Percentiles rank a stretch among this genome's conserved stretches.
Conservation (phyloP, 2,797 vertebrate species). For the Buphagus erythrorhynchus region DNA sequence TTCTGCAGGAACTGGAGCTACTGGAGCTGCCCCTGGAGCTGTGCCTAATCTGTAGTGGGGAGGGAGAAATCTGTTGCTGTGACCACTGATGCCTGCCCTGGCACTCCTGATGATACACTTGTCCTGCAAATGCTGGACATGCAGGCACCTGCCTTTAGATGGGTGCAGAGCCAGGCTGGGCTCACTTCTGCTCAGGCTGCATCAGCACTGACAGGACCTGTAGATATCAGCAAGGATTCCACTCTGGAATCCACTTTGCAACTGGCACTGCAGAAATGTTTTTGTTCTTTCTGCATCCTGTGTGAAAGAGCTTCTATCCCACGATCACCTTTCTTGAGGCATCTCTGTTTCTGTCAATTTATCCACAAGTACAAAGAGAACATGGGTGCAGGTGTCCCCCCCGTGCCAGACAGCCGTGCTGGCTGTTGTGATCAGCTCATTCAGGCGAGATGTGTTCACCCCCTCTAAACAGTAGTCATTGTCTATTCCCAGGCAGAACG, state of each 20-base stretch:
- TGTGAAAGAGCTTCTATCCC: not conserved
- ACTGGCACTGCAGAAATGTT: not conserved
- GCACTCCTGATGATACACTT: not conserved
- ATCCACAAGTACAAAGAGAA: not conserved
- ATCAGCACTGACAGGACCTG: rapidly evolving
- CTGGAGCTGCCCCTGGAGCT: not conserved
- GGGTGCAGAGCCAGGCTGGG: not conserved
- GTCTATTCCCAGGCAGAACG: not conserved
- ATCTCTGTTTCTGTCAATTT: not conserved
- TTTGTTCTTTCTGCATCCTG: not conserved
- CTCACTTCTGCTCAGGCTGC: not conserved
- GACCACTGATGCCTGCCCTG: not conserved
- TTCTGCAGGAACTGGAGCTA: not conserved
- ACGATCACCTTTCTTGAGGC: not conserved
- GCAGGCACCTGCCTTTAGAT: not conserved
- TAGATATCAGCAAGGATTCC: not conserved
- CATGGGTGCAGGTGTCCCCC: not conserved
- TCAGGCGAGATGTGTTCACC: not conserved
- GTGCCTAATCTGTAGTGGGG: not conserved
- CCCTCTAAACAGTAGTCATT: not conserved
- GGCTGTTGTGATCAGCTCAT: not conserved
- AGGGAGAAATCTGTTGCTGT: not conserved
- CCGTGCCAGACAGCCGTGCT: not conserved
- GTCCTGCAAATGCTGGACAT: not conserved
- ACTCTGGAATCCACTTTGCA: not conserved